phyloP scores from a whole-genome alignment of 2,797 vertebrate genomes.

The Betta splendens region DNA sequence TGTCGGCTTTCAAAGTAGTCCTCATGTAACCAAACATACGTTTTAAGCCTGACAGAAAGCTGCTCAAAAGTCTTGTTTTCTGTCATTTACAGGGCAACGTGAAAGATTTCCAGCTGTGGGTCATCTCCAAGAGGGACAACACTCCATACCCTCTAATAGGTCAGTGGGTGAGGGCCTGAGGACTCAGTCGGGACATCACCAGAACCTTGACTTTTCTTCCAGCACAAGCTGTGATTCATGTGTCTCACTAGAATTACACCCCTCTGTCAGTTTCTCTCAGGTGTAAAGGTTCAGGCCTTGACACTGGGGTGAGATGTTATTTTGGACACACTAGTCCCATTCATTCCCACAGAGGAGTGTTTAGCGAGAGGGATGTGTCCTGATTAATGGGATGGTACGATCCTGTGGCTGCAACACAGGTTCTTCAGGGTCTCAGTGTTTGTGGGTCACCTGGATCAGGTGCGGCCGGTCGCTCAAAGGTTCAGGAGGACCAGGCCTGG shows the following conservation, averaged over 20 bases:
- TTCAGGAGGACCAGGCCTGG: no score
- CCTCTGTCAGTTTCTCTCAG: not conserved
- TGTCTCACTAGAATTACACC: not conserved
- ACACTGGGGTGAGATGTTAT: constrained; percentile 10
- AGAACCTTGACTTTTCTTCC: not conserved
- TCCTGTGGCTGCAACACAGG: not conserved
- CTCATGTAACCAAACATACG: no score
- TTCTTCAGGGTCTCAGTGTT: no score
- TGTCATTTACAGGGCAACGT: constrained; percentile 83
- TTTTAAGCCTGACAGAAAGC: no score
- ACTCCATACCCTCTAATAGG: constrained; percentile 95
- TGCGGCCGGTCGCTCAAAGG: no score
- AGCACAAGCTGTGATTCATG: not conserved
- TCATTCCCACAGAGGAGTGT: constrained; percentile 22
- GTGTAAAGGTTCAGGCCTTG: not conserved
- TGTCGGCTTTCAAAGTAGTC: no score
- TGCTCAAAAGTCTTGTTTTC: no score
- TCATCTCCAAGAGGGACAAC: constrained; percentile 92
- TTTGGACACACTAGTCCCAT: constrained; percentile 26
- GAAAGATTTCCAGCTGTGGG: constrained; percentile 94
- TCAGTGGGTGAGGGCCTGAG: constrained; percentile 64
- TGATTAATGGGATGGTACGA: not conserved
- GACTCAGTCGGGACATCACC: no score
- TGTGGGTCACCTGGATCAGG: no score
- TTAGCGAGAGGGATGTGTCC: not conserved